Evolutionary conservation across 2,797 vertebrate genomes (phyloP).

Genomic region (Lerista edwardsae): DNA sequence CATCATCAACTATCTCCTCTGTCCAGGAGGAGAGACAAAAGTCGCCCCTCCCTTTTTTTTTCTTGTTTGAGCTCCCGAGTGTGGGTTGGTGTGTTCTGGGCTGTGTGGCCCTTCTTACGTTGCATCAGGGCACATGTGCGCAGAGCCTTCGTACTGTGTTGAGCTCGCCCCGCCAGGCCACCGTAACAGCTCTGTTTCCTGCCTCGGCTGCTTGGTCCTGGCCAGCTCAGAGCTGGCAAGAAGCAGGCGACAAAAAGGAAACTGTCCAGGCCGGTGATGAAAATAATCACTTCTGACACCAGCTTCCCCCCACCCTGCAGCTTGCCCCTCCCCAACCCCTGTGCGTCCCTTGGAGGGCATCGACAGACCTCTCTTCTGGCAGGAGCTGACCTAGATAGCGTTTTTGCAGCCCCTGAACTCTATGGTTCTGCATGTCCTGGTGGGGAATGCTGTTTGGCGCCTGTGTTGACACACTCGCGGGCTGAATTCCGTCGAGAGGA

Average conservation of each 20-base stretch:
- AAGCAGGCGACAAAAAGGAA: no score
- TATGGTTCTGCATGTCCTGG: not conserved
- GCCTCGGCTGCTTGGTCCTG: not conserved
- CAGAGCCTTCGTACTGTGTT: no score
- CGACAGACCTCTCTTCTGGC: not conserved
- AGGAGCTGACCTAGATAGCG: slow-evolving; percentile 16
- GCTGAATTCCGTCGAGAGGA: no score
- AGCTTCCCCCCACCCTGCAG: not conserved
- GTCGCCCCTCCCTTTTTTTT: no score
- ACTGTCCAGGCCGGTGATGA: not conserved
- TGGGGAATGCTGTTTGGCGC: no score
- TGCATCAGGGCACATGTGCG: no score
- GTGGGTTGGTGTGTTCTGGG: no score
- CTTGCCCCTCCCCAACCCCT: not conserved
- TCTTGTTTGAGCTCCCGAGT: no score
- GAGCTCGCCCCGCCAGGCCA: no score
- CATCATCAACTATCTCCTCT: no score
- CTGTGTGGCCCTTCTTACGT: no score
- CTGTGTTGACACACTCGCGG: not conserved
- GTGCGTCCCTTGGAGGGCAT: not conserved
- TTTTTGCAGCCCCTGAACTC: not conserved
- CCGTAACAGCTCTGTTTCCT: not conserved
- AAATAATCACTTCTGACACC: not conserved
- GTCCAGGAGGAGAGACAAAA: no score
- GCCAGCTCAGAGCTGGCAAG: not conserved